Evolutionary conservation across 2,797 vertebrate species (phyloP).

Genomic region (Protonibea diacanthus): DNA sequence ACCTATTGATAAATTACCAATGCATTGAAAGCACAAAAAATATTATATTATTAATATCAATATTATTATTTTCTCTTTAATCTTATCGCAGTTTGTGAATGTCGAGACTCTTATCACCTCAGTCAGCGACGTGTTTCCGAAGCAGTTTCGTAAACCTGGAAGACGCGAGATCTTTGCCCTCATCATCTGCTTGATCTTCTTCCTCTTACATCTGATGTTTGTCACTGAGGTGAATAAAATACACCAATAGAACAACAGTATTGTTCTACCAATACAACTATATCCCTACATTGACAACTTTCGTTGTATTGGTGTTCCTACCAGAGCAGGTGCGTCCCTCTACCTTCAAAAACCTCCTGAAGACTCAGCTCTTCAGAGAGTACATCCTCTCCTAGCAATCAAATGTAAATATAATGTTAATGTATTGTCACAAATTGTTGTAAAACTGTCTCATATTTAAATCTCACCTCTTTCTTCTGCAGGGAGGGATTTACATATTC

Average conservation of each 20-base stretch:
- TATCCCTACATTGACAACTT: no score
- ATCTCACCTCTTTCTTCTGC: not conserved
- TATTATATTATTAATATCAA: no score
- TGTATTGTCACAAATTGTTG: no score
- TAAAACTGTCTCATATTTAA: not conserved
- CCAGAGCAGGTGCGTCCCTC: no score
- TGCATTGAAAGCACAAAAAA: not conserved
- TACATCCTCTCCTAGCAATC: no score
- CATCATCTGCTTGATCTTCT: slow-evolving; percentile 43
- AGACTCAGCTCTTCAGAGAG: no score
- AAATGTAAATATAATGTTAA: no score
- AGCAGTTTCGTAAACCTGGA: slow-evolving; percentile 23
- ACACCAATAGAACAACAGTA: not conserved
- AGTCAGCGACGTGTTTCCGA: slow-evolving; percentile 61
- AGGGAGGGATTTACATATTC: slow-evolving; percentile 87
- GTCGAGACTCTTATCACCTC: slow-evolving; percentile 65
- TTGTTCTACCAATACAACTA: no score
- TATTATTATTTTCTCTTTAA: fast-evolving
- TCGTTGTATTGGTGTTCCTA: no score
- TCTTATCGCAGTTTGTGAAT: slow-evolving; percentile 60
- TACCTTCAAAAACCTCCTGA: no score
- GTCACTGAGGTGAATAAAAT: slow-evolving; percentile 62
- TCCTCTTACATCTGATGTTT: slow-evolving; percentile 56
- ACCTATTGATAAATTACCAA: not conserved
- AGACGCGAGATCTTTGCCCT: slow-evolving; percentile 60